These are phyloP conservation scores for Pipistrellus pipistrellus DNA, from an alignment of 2,797 vertebrate species.

Conservation along the genomic window DNA sequence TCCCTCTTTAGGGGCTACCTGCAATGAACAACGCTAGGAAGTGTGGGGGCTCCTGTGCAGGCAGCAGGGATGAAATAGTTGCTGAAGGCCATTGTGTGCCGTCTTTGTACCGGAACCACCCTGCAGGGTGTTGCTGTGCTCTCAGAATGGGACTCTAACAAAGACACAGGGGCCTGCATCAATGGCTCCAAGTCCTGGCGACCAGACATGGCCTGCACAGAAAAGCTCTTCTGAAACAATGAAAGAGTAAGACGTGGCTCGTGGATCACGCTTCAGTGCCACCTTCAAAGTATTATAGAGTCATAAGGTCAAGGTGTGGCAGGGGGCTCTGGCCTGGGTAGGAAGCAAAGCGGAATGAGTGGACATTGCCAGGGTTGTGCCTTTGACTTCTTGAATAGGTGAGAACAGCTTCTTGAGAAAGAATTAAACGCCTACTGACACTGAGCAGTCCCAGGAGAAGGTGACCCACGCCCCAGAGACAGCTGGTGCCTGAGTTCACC, in stretches of 20 bases:
- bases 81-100: not conserved
- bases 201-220: not conserved
- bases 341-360: not conserved
- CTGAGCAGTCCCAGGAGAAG: rapidly evolving
- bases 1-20: not conserved
- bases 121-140: not conserved
- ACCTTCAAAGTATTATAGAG: not conserved
- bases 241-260: not conserved
- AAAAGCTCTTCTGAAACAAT: not conserved
- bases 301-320: not conserved
- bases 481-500: not conserved
- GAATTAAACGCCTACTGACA: not conserved
- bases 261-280: not conserved
- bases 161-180: not conserved
- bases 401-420: slow-evolving; percentile 15
- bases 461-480: not conserved
- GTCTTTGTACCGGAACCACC: not conserved
- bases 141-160: not conserved
- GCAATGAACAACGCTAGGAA: not conserved
- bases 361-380: slow-evolving; percentile 41
- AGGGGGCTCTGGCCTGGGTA: slow-evolving; percentile 63
- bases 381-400: slow-evolving; percentile 59
- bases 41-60: not conserved
- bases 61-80: not conserved
- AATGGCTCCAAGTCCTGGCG: not conserved